Evolutionary conservation across 2,888 invertebrate species (phyloP).

Genomic region (Callimorpha dominula): DNA sequence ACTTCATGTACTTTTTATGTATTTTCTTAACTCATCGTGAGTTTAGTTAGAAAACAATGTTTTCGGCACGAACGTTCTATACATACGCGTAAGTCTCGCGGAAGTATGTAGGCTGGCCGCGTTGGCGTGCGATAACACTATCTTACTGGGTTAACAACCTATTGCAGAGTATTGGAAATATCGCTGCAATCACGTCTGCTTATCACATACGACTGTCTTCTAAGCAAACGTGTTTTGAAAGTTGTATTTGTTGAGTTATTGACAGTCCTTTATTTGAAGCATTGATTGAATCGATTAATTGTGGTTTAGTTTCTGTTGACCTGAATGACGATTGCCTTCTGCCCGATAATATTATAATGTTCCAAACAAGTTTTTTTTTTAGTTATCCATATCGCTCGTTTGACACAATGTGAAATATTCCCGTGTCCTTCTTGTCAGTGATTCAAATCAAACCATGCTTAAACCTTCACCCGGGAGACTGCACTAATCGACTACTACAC

Average conservation of each 20-base stretch:
- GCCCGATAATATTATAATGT: neutral
- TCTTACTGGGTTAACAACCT: conserved; percentile 85
- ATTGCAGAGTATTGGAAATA: conserved; percentile 73
- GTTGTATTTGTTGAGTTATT: conserved; percentile 21
- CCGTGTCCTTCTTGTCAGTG: too few species aligned
- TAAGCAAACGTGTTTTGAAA: conserved; percentile 46
- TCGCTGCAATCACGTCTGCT: conserved; percentile 74
- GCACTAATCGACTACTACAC: neutral
- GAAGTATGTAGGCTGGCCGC: conserved; percentile 84
- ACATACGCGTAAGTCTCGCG: conserved; percentile 52
- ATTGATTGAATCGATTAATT: conserved; percentile 12
- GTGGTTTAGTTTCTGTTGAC: neutral
- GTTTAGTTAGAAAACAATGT: conserved; percentile 8
- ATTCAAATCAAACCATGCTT: neutral
- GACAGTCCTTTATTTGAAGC: conserved; percentile 11
- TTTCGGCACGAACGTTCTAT: conserved; percentile 23
- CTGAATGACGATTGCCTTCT: neutral
- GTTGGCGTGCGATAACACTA: conserved; percentile 76
- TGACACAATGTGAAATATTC: neutral
- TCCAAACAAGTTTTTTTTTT: neutral
- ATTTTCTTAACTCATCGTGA: neutral
- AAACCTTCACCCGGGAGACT: neutral
- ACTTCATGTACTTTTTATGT: neutral
- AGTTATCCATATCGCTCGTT: neutral
- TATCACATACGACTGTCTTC: conserved; percentile 71